Evolutionary conservation across 1,140 invertebrate genomes (phyloP), one percentile per base, ranked within the genome.

Genomic region (Lepidotrigona ventralis): DNA sequence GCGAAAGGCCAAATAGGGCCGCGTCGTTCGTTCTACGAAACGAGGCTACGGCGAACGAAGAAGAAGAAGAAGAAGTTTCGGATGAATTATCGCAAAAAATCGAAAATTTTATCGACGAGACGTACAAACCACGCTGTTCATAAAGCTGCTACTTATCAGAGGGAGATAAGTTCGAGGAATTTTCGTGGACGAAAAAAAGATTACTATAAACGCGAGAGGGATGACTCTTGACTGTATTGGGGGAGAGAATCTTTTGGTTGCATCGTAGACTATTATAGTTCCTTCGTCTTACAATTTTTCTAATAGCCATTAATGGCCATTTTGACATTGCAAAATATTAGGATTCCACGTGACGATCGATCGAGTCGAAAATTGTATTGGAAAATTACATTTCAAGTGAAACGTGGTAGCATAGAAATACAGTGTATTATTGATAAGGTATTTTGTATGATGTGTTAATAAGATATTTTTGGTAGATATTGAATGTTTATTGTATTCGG

Each of bases 1-100:
- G 90, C 86, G 87, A 92, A 90, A 90, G 91, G 88, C 66, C 85
- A 85, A 90, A 85, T 69, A 29, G 72, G 58, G 39, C 70, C 58
- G 26, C 58, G 26, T 26, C 70, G 33, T 54, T 58, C 71, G 46
- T 33, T 64, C 83, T 53, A 77, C 54, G 70, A 80, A 86, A 85
- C 77, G 51, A 51, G 19, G 60, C 64, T 56, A 73, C 39, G 69
- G 26, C 60, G 26, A 64, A 39, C 51, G 56, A 54, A 64, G 73
- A 63, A 39, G 29, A 39, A 60, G 56, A 54, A 63, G 72, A 60
- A 33, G 73, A 63, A 39, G 12, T 53, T 46, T 53, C 56, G 72
- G 46, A 74, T 58, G 58, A 72, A 51, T 26, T 66, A 33, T 53
- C 51, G 39, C 51, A 29, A 46, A 64, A 77, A 53, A 21, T 17